phyloP scores from a whole-genome alignment of 2,113 vertebrate genomes.

The Sitta europaea region DNA sequence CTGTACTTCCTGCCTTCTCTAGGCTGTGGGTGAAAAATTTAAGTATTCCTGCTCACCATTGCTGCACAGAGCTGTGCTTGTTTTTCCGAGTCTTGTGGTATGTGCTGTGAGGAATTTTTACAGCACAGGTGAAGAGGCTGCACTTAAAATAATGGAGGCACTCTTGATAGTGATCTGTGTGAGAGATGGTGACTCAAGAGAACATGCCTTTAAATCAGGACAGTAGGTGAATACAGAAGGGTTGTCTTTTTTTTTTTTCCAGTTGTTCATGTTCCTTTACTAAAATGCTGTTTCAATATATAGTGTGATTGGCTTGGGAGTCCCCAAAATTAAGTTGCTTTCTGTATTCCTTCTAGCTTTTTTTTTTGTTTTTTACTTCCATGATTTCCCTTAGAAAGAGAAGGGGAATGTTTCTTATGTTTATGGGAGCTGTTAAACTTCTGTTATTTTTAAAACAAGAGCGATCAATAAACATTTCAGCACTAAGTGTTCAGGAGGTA shows the following conservation, averaged over 20 bases:
- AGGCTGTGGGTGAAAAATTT: not conserved
- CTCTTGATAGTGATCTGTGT: not conserved
- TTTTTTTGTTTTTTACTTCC: not conserved
- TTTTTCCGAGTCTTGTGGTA: not conserved
- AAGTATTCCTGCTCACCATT: not conserved
- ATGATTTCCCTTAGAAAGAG: not conserved
- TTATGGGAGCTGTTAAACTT: not conserved
- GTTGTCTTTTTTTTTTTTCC: not conserved
- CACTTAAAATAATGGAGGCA: not conserved
- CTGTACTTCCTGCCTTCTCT: not conserved
- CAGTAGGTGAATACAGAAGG: not conserved
- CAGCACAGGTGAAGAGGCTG: not conserved
- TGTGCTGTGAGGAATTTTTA: not conserved
- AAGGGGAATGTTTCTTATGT: not conserved
- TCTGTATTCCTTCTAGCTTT: not conserved
- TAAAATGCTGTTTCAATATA: not conserved
- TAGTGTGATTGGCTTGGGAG: not conserved
- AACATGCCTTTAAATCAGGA: accelerated
- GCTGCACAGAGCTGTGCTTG: not conserved
- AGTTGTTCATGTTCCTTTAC: not conserved
- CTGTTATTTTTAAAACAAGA: not conserved
- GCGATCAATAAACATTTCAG: not conserved
- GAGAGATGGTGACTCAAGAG: not conserved
- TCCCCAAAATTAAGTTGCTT: not conserved
- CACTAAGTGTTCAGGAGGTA: not conserved